These are phyloP conservation scores for Gymnothorax javanicus DNA, from an alignment of 2,797 vertebrate species.

Conservation along the genomic window DNA sequence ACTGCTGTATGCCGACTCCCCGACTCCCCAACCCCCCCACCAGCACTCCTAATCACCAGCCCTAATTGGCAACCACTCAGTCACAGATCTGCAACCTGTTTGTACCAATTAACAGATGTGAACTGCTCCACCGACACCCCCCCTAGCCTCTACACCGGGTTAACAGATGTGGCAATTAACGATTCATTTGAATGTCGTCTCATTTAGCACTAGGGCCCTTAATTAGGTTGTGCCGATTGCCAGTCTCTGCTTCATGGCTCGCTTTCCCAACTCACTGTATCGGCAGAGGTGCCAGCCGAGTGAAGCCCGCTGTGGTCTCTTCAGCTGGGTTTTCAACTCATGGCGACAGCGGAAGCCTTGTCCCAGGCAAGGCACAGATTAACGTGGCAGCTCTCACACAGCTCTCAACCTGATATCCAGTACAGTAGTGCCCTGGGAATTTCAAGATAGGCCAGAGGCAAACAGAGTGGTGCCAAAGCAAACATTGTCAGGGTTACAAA, in stretches of 20 bases:
- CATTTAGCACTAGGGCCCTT: constrained; percentile 82
- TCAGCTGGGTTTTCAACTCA: neutral
- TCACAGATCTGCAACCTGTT: constrained; percentile 79
- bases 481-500: neutral
- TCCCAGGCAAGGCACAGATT: neutral
- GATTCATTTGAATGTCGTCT: constrained; percentile 84
- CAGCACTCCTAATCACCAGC: constrained; percentile 47
- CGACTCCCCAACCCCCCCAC: constrained; percentile 36
- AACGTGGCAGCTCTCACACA: neutral
- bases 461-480: neutral
- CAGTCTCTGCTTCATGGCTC: constrained; percentile 53
- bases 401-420: neutral
- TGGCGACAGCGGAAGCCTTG: too few species aligned
- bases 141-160: constrained; percentile 69
- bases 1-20: constrained; percentile 52
- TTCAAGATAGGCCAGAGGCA: neutral
- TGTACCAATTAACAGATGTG: constrained; percentile 81
- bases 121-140: constrained; percentile 72
- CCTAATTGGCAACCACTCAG: constrained; percentile 71
- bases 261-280: constrained; percentile 48
- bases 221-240: constrained; percentile 81
- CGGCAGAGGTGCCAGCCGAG: constrained; percentile 50
- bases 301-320: constrained; percentile 32
- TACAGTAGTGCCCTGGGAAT: neutral
- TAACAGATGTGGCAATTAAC: constrained; percentile 88